A percentile compares a stretch with the other conserved stretches of the same genome.
phyloP scores from a whole-genome alignment of 2,888 invertebrate genomes.

The Sceliomorpha sp. region DNA sequence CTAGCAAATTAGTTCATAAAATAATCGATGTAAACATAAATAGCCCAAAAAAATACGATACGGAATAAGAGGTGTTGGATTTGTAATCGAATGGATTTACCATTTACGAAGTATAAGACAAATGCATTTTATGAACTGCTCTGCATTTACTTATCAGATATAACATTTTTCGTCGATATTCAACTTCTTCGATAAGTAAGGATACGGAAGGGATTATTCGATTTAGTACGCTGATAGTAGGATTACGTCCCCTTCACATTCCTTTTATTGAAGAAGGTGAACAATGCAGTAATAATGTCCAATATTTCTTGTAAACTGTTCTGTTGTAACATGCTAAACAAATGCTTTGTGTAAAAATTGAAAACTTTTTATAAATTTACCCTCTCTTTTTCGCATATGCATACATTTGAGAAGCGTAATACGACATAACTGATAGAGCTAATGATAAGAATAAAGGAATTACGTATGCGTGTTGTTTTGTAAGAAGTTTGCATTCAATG shows the following conservation, averaged over 20 bases:
- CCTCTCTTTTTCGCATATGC: conserved; percentile 2
- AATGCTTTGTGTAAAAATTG: no score
- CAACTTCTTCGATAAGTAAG: no score
- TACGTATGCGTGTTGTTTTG: conserved; percentile 7
- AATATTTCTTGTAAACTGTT: no score
- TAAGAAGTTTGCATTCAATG: conserved; percentile 15
- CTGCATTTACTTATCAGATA: no score
- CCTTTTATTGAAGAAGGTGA: no score
- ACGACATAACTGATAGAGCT: neutral
- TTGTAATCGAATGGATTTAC: neutral
- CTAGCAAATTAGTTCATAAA: conserved; percentile 34
- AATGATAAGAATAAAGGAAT: neutral
- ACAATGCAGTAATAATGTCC: no score
- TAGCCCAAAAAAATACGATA: conserved; percentile 3
- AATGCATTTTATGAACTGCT: neutral
- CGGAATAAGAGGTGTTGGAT: conserved; percentile 3
- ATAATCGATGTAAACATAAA: conserved; percentile 28
- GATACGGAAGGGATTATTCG: no score
- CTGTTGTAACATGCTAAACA: no score
- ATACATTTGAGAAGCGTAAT: no score
- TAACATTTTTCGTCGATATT: no score
- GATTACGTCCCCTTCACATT: no score
- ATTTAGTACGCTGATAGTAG: no score
- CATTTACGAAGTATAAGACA: neutral
- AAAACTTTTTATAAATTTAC: neutral